Percentiles rank a stretch among this genome's conserved stretches.
phyloP scores from a whole-genome alignment of 2,797 vertebrate species.

The Coreius guichenoti region DNA sequence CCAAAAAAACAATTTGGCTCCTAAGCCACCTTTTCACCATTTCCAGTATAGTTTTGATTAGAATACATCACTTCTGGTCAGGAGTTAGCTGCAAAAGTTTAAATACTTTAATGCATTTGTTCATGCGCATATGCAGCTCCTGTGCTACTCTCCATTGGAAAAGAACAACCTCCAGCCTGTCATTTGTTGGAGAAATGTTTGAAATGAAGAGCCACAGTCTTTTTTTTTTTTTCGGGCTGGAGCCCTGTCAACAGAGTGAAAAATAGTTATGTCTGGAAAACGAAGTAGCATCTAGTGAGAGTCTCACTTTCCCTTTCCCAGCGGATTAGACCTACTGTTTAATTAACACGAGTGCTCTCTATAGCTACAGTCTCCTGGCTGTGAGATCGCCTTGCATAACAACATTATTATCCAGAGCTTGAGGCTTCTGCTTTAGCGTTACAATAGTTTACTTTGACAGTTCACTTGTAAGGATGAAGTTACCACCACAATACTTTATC shows the following conservation, averaged over 20 bases:
- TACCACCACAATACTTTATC: not conserved
- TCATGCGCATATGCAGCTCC: not conserved
- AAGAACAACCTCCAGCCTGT: too few relatives aligned
- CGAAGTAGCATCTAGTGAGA: not conserved
- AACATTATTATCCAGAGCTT: not conserved
- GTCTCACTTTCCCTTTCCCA: not conserved
- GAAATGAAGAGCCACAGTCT: not conserved
- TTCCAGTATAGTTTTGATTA: not conserved
- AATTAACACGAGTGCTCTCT: slow-evolving; percentile 23
- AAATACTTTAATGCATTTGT: not conserved
- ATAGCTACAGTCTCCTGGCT: slow-evolving; percentile 23
- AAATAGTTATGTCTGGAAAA: not conserved
- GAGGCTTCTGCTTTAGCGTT: not conserved
- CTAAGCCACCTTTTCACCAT: too few relatives aligned
- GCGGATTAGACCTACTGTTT: not conserved
- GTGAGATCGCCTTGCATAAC: not conserved
- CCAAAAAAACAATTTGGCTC: too few relatives aligned
- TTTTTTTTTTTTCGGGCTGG: not conserved
- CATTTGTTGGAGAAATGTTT: not conserved
- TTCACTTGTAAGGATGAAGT: not conserved
- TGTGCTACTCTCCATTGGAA: not conserved
- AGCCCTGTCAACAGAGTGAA: not conserved
- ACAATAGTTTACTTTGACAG: not conserved
- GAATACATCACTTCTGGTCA: not conserved
- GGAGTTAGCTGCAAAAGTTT: not conserved